A percentile compares a stretch with the other conserved stretches of the same genome.
Evolutionary conservation across 2,888 invertebrate genomes (phyloP).

Genomic region (Xiphydria camelus): DNA sequence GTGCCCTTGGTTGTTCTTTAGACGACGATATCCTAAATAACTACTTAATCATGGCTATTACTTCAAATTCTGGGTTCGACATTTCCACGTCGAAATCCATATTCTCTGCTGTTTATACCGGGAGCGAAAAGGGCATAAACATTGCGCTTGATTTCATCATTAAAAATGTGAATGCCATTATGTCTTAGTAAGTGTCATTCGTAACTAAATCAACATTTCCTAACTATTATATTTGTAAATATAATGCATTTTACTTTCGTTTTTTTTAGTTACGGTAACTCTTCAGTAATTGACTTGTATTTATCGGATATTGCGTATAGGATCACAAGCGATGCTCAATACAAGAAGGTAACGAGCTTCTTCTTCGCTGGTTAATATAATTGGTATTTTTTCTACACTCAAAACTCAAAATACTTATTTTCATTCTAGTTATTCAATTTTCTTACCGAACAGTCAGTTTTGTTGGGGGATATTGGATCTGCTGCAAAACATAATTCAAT

Average conservation of each 20-base stretch:
- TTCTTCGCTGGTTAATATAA: not conserved
- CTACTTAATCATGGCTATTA: conserved; percentile 45
- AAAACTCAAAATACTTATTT: not conserved
- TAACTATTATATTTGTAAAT: not conserved
- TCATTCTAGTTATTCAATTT: not conserved
- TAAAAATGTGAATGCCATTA: conserved; percentile 27
- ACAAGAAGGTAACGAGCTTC: conserved; percentile 13
- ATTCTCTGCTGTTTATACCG: conserved; percentile 23
- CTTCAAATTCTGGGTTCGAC: not conserved
- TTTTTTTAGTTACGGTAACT: not conserved
- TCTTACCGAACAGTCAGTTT: not conserved
- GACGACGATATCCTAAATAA: conserved; percentile 56
- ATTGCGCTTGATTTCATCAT: conserved; percentile 32
- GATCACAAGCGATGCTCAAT: conserved; percentile 18
- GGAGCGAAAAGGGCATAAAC: conserved; percentile 30
- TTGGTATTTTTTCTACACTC: not conserved
- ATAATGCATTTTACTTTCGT: not conserved
- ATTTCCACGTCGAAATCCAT: not conserved
- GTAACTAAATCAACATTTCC: not conserved
- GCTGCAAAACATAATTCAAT: conserved; percentile 5
- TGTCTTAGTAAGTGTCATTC: conserved; percentile 12
- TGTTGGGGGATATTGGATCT: not conserved
- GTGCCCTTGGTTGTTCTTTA: conserved; percentile 59
- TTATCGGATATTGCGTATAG: conserved; percentile 14
- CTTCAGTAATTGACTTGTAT: conserved; percentile 1